Percentiles rank a stretch among this genome's conserved stretches.
Evolutionary conservation across 2,888 invertebrate species (phyloP).

Genomic region (Plutella xylostella): DNA sequence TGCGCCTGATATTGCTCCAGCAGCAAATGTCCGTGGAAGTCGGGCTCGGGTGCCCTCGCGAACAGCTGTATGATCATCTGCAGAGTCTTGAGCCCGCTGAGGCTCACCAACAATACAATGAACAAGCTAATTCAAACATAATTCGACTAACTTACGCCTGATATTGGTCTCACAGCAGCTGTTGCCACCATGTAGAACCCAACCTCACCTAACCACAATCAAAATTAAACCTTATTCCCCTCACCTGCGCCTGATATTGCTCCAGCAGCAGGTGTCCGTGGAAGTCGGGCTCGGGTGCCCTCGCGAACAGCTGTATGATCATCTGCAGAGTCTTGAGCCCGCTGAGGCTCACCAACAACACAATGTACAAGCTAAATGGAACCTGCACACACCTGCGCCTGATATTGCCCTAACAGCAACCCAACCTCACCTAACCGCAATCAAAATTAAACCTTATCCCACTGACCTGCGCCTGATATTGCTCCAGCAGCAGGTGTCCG

Average conservation of each 20-base stretch:
- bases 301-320: slow-evolving; percentile 90
- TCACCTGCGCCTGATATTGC: slow-evolving; percentile 97
- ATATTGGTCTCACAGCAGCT: no score
- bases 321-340: slow-evolving; percentile 90
- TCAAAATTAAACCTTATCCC: no score
- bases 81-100: slow-evolving; percentile 89
- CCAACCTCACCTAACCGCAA: no score
- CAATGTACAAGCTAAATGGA: no score
- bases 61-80: slow-evolving; percentile 92
- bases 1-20: slow-evolving; percentile 98
- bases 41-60: slow-evolving; percentile 93
- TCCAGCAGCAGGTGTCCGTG: slow-evolving; percentile 94
- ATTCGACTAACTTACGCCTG: no score
- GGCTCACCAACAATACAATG: no score
- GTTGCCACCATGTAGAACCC: no score
- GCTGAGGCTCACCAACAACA: slow-evolving; percentile 89
- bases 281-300: slow-evolving; percentile 96
- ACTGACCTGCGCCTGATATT: slow-evolving; percentile 97
- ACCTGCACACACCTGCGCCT: no score
- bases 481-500: slow-evolving; percentile 93
- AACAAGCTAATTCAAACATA: no score
- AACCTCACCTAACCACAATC: no score
- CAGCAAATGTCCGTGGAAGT: slow-evolving; percentile 94
- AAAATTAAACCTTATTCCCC: no score
- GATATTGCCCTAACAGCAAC: no score